Conservation (phyloP, 2,888 invertebrate species). For the Sesamia inferens region DNA sequence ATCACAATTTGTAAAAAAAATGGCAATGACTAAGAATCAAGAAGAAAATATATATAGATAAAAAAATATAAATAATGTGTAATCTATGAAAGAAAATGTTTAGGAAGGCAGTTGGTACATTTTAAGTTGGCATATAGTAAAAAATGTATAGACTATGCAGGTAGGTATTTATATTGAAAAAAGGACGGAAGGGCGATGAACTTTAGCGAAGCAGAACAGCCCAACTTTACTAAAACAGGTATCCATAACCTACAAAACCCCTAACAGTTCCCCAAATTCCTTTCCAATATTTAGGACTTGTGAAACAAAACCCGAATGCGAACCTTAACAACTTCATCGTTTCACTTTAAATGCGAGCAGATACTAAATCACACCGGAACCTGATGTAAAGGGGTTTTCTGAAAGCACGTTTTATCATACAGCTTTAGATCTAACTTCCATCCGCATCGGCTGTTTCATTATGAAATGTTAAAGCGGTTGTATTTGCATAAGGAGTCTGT, state of each 20-base stretch:
- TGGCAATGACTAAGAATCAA: no score
- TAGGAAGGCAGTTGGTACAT: no score
- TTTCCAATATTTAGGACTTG: constrained; percentile 22
- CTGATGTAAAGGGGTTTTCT: constrained; percentile 20
- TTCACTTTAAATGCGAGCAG: constrained; percentile 23
- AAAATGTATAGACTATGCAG: background rate
- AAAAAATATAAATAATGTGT: background rate
- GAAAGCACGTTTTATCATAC: constrained; percentile 25
- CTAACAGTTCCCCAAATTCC: background rate
- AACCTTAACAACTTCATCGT: constrained; percentile 32
- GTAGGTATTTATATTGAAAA: background rate
- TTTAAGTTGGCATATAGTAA: background rate
- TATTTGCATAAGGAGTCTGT: background rate
- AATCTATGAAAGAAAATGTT: background rate
- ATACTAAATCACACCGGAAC: constrained; percentile 30
- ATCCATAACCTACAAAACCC: background rate
- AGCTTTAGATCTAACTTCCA: constrained; percentile 1
- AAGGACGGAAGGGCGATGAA: background rate
- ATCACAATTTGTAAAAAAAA: background rate
- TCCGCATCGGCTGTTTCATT: background rate
- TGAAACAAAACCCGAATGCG: constrained; percentile 6
- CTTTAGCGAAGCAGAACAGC: background rate
- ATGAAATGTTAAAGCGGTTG: background rate
- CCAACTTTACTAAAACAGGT: background rate
- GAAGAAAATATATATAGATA: no score